Percentiles rank a stretch among this genome's conserved stretches.
Conservation (phyloP, 2,888 invertebrate species). For the Trachelus troglodyta region DNA sequence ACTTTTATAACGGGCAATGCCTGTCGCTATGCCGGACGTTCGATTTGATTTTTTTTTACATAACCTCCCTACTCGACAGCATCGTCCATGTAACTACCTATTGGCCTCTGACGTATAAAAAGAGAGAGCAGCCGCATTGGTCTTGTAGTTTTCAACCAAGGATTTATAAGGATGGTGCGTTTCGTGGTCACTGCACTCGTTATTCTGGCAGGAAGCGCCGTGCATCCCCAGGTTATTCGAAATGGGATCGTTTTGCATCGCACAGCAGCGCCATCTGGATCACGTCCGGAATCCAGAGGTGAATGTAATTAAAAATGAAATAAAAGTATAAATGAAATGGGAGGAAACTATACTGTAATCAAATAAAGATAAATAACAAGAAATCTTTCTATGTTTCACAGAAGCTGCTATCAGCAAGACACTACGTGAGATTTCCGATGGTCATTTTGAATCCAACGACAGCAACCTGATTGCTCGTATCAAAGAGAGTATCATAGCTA, state of each 20-base stretch:
- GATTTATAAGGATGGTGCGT: not conserved
- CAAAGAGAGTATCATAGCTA: slow-evolving; percentile 38
- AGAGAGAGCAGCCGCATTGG: slow-evolving; percentile 8
- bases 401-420: slow-evolving; percentile 28
- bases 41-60: not conserved
- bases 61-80: not conserved
- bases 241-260: not conserved
- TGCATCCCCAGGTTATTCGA: not conserved
- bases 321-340: not conserved
- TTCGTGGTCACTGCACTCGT: not conserved
- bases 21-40: not conserved
- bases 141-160: slow-evolving; percentile 12
- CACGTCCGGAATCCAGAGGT: not conserved
- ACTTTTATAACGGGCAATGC: not conserved
- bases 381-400: not conserved
- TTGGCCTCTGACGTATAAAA: slow-evolving; percentile 16
- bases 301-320: not conserved
- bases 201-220: not conserved
- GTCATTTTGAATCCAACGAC: slow-evolving; percentile 33
- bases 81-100: not conserved
- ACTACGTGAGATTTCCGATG: slow-evolving; percentile 33
- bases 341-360: not conserved
- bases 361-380: not conserved
- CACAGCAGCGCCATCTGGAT: not conserved
- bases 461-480: slow-evolving; percentile 39